Conservation (phyloP, 2,888 invertebrate species). For the Thyatira batis region DNA sequence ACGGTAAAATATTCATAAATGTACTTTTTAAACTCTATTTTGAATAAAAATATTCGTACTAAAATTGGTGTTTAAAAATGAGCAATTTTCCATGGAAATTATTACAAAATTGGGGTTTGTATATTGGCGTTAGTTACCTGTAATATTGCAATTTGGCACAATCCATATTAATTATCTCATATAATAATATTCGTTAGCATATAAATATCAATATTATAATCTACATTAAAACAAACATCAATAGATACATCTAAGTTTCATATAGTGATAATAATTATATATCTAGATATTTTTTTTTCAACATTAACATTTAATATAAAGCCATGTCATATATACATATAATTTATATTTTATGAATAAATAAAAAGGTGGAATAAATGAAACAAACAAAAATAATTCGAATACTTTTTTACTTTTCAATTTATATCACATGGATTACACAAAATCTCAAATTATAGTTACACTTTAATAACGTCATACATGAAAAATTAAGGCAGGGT, state of each 20-base stretch:
- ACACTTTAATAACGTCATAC: constrained; percentile 52
- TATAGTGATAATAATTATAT: constrained; percentile 35
- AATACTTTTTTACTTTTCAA: constrained; percentile 70
- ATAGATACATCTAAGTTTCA: constrained; percentile 47
- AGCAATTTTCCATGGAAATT: constrained; percentile 44
- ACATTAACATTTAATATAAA: constrained; percentile 57
- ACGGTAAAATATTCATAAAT: constrained; percentile 38
- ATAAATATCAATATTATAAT: constrained; percentile 42
- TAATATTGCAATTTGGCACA: constrained; percentile 72
- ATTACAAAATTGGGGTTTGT: constrained; percentile 42
- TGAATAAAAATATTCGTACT: constrained; percentile 18
- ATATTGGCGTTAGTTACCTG: constrained; percentile 66
- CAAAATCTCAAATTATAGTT: constrained; percentile 66
- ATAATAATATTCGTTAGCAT: constrained; percentile 16
- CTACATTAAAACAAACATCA: constrained; percentile 50
- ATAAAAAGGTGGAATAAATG: constrained; percentile 51
- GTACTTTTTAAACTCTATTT: constrained; percentile 28
- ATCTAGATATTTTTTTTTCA: constrained; percentile 36
- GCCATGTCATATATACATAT: constrained; percentile 56
- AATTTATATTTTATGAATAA: constrained; percentile 43
- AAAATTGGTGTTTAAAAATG: constrained; percentile 51
- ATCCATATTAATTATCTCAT: constrained; percentile 33
- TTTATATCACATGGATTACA: constrained; percentile 73
- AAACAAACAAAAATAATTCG: constrained; percentile 62
- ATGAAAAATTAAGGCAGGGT: constrained; percentile 40